Evolutionary conservation across 2,888 invertebrate genomes (phyloP), one percentile per base, ranked within the genome.

Genomic region (Asteroscopus sphinx): DNA sequence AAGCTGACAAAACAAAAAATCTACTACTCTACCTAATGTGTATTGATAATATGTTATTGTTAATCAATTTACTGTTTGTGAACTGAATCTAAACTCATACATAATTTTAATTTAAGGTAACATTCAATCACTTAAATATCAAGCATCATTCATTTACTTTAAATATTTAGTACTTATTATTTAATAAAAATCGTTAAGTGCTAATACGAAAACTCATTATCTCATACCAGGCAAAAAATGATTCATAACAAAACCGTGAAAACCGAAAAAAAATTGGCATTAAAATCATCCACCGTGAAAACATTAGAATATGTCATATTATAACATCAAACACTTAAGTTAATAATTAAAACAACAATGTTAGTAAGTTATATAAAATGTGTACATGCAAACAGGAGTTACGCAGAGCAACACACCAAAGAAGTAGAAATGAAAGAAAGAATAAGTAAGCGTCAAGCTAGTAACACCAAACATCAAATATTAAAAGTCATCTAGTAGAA

Each of bases 331-430:
- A 39, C 40, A 59, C 45, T 25, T 46, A 46, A 54, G 57, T 70
- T 62, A 70, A 52, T 62, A 58, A 59, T 76, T 67, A 76, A 48
- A 60, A 69, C 62, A 78, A 58, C 54, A 74, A 59, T 79, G 76
- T 86, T 86, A 87, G 77, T 82, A 71, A 63, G 74, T 85, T 82
- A 81, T 79, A 57, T 59, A 47, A 69, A 58, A 60, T 77, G 78
- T 74, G 63, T 74, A 70, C 77, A 81, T 81, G 82, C 81, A 83
- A 82, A 85, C 85, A 84, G 63, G 78, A 68, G 80, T 78, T 74
- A 86, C 82, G 85, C 89, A 91, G 89, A 92, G 87, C 90, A 90
- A 92, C 87, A 91, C 86, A 92, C 87, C 89, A 81, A 83, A 84
- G 81, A 82, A 82, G 71, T 80, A 82, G 78, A 74, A 81, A 78